phyloP scores from a whole-genome alignment of 2,888 invertebrate genomes.

The Maniola hyperantus region DNA sequence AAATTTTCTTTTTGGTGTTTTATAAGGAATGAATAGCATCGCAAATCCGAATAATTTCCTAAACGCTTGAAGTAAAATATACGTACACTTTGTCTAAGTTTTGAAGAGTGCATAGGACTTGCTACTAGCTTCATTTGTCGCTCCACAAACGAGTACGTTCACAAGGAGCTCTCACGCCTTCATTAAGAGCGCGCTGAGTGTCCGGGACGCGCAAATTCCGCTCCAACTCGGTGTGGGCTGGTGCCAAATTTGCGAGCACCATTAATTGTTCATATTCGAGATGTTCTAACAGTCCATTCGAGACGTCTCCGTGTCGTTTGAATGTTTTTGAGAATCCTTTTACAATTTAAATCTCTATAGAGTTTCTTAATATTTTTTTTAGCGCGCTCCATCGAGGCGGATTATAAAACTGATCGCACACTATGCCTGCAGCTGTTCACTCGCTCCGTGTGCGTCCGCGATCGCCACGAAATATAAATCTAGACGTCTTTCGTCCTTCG shows the following conservation, averaged over 20 bases:
- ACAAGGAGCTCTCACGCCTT: constrained; percentile 47
- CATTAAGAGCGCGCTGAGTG: constrained; percentile 53
- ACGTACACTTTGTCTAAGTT: constrained; percentile 40
- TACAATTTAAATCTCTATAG: background rate
- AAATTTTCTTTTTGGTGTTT: too few species aligned
- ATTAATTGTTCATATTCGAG: constrained; percentile 46
- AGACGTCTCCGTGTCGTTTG: background rate
- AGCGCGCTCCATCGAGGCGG: too few species aligned
- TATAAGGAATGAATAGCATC: too few species aligned
- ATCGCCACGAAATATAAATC: too few species aligned
- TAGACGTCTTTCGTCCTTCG: too few species aligned
- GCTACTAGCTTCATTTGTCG: constrained; percentile 49
- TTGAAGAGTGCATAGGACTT: constrained; percentile 46
- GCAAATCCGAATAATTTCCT: too few species aligned
- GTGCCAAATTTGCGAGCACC: constrained; percentile 53
- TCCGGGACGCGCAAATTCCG: constrained; percentile 48
- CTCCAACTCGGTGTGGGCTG: constrained; percentile 48
- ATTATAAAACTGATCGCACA: too few species aligned
- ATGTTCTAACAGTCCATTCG: background rate
- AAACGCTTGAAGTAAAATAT: background rate
- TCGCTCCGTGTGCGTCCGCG: too few species aligned
- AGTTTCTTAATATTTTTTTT: background rate
- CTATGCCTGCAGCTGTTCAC: too few species aligned
- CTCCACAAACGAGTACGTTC: constrained; percentile 47
- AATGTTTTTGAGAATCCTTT: background rate